Conservation (phyloP, 2,797 vertebrate genomes). For the Cephalopachus bancanus region DNA sequence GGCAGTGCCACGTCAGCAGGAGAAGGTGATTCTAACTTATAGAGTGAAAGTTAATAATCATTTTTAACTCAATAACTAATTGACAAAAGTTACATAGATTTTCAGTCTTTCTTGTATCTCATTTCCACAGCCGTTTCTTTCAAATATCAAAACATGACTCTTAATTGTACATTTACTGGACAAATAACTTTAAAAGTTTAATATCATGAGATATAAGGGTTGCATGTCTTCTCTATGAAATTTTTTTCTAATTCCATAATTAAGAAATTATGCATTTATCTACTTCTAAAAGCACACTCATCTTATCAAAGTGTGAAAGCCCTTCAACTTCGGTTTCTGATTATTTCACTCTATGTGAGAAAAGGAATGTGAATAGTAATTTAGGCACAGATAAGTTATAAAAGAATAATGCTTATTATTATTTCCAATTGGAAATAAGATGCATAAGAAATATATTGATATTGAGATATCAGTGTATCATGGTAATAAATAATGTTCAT, state of each 20-base stretch:
- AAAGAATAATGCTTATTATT: background rate
- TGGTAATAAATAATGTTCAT: background rate
- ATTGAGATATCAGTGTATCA: background rate
- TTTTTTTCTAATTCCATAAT: constrained; percentile 2
- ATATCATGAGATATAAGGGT: background rate
- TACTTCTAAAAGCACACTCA: background rate
- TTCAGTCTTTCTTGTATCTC: too few species aligned
- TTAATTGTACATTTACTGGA: background rate
- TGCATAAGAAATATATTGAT: background rate
- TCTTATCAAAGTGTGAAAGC: background rate
- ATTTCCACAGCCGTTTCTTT: too few species aligned
- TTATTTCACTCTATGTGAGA: background rate
- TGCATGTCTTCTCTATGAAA: background rate
- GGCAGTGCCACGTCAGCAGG: too few species aligned
- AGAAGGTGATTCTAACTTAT: too few species aligned
- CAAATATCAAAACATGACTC: background rate
- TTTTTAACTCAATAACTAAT: too few species aligned
- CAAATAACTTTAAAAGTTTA: background rate
- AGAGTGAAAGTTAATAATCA: too few species aligned
- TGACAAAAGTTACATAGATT: too few species aligned
- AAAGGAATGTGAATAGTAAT: background rate
- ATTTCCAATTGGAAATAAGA: background rate
- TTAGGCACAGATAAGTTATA: background rate
- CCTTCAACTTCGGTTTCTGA: background rate
- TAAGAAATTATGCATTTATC: background rate